Evolutionary conservation across 2,113 vertebrate species (phyloP).

Genomic region (Chunga burmeisteri): DNA sequence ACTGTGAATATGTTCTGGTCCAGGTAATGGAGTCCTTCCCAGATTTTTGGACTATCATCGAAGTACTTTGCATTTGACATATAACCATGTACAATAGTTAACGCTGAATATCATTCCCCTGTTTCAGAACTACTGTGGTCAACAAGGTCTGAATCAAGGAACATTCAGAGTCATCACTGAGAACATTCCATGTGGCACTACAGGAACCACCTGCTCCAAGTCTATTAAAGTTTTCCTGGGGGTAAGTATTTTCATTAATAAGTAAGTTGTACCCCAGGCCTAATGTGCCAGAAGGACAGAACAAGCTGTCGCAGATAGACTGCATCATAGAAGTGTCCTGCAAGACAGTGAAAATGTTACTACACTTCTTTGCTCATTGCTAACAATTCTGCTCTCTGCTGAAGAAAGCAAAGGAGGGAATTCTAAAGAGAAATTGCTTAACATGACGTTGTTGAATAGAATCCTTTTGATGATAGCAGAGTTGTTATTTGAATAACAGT

Average conservation of each 20-base stretch:
- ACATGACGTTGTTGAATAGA: background rate
- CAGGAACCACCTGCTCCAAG: conserved; percentile 92
- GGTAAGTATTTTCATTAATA: conserved; percentile 71
- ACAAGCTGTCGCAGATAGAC: background rate
- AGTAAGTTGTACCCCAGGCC: background rate
- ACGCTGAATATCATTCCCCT: background rate
- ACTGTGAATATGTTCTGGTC: conserved; percentile 89
- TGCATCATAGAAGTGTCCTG: background rate
- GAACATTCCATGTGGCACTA: conserved; percentile 91
- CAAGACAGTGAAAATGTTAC: background rate
- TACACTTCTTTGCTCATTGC: background rate
- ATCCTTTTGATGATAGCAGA: background rate
- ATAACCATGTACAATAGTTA: background rate
- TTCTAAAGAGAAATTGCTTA: background rate
- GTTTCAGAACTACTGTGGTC: conserved; percentile 83
- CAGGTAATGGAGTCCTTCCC: conserved; percentile 77
- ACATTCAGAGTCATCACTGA: conserved; percentile 88
- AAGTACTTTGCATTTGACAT: background rate
- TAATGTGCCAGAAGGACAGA: background rate
- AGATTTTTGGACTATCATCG: background rate
- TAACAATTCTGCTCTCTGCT: background rate
- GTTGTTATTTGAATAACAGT: background rate
- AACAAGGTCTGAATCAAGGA: conserved; percentile 50
- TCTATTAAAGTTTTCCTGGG: conserved; percentile 88
- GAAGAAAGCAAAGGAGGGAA: background rate